Conservation (phyloP, 2,888 invertebrate genomes). For the Plebejus argus region DNA sequence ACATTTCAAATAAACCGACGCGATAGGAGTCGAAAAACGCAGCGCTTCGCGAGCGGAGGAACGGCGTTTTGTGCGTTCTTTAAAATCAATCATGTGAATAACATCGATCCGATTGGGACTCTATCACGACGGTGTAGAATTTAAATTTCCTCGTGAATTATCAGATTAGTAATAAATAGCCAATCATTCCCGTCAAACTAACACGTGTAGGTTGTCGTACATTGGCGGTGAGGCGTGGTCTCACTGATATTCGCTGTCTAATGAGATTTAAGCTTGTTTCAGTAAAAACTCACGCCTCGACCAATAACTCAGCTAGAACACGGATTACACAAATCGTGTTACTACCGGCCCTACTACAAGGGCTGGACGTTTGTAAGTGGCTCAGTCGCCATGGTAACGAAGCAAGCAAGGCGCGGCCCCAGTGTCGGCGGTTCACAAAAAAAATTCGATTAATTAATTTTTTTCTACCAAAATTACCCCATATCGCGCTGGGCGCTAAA, state of each 20-base stretch:
- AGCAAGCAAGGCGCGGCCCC: conserved; percentile 39
- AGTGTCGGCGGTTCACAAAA: conserved; percentile 36
- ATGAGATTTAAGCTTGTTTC: conserved; percentile 39
- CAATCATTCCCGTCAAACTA: conserved; percentile 37
- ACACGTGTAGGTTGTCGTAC: conserved; percentile 40
- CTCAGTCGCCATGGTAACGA: conserved; percentile 35
- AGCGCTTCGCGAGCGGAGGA: conserved; percentile 34
- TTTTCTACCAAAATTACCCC: not conserved
- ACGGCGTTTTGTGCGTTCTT: conserved; percentile 42
- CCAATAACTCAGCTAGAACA: conserved; percentile 57
- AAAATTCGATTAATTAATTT: not conserved
- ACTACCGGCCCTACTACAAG: conserved; percentile 63
- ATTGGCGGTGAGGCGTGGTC: conserved; percentile 52
- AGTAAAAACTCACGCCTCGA: conserved; percentile 55
- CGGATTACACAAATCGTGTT: conserved; percentile 66
- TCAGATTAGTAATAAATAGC: conserved; percentile 35
- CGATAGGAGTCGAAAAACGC: conserved; percentile 29
- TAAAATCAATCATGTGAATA: conserved; percentile 38
- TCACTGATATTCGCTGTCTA: conserved; percentile 40
- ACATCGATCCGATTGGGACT: not conserved
- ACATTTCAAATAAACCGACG: conserved; percentile 8
- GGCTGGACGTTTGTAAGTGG: conserved; percentile 38
- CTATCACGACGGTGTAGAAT: not conserved
- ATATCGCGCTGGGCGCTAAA: not conserved
- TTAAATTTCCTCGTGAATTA: conserved; percentile 36